Evolutionary conservation across 2,113 vertebrate species (phyloP), one percentile per base, ranked within the genome.

Genomic region (Psammodynastes pulverulentus): DNA sequence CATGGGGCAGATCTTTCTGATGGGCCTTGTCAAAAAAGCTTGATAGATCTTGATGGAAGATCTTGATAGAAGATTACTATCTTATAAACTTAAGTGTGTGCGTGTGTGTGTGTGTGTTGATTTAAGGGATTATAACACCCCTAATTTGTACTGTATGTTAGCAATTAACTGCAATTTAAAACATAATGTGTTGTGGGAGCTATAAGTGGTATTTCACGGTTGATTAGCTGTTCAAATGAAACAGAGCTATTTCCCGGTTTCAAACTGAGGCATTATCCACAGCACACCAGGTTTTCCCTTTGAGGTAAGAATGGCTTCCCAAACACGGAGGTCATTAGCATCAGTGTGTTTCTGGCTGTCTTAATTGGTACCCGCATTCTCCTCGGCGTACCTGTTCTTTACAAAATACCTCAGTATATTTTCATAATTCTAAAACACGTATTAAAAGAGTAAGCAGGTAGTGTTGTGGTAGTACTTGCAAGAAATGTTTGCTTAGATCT

Each of bases 141-240:
- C 49, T 87, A 9, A 48, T 94, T 94, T 92, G 39, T 94, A 95
- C 90, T 93, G 92, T 91, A 94, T 62, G 79, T 94, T 94, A 93
- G 91, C 92, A 92, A 91, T 94, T 95, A 95, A 94, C 88, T 90
- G 84, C 90, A 91, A 91, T 95, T 95, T 92, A 94, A 94, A 84
- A 72, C 62, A 79, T 93, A 94, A 93, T 90, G 90, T 49, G 91
- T 89, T 93, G 92, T 89, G 88, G 93, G 89, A 91, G 79, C 79
- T 79, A 91, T 93, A 94, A 93, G 92, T 90, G 90, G 90, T 79
- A 92, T 93, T 93, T 94, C 94, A 86, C 90, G 90, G 46, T 93
- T 92, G 92, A 93, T 90, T 88, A 84, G 92, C 26, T 89, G 84
- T 46, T 90, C 72, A 93, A 95, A 87, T 86, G 92, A 88, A 91